Base-by-base conservation (phyloP, 2,113 vertebrate species). In the Leiothrix lutea region DNA sequence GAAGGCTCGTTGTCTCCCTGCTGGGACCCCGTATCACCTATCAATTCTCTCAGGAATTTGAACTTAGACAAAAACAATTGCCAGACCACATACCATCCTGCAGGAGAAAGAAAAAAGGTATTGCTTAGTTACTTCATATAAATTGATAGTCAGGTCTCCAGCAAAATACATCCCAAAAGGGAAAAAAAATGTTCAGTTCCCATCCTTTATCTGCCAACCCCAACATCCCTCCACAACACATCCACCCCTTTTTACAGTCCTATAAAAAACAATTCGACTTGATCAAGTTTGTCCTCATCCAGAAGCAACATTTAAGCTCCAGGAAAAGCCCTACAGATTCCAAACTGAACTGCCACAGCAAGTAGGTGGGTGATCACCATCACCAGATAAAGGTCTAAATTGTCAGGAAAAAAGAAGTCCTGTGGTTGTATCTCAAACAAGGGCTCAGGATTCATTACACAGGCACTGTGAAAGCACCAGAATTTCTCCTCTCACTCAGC, bases 61-160 rank as follows among this genome's bases (percentile, higher is more conserved):
- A 99, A 99, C 98, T 99, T 99, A 47, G 99, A 99, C 92, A 99
- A 93, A 97, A 99, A 99, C 80, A 99, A 98, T 80, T 99, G 99
- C 99, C 99, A 99, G 82, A 99, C 99, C 90, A 99, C 99, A 87
- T 99, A 99, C 99, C 99, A 99, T 91, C 99, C 99, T 99, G 96
- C 26, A 95, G 64, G 50, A 96, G 44, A 96, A 90, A 95, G 70
- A 57, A 78, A 57, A 81, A 48, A 80, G 15, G 48, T 11, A 72
- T 36, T 12, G 23, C 62, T 97, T 33, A 80, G 73, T 95, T 66
- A 90, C 60, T 88, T 90, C 24, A 56, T 17, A 35, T 19, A 80
- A 78, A 51, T 1, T 10, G 5, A 31, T 1, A 47, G 21, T 31
- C 65, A 54, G 20, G 29, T 66, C 35, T 22, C 8, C 3, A 35